Evolutionary conservation across 2,797 vertebrate species (phyloP), one percentile per base, ranked within the genome.

Genomic region (Sphaeramia orbicularis): DNA sequence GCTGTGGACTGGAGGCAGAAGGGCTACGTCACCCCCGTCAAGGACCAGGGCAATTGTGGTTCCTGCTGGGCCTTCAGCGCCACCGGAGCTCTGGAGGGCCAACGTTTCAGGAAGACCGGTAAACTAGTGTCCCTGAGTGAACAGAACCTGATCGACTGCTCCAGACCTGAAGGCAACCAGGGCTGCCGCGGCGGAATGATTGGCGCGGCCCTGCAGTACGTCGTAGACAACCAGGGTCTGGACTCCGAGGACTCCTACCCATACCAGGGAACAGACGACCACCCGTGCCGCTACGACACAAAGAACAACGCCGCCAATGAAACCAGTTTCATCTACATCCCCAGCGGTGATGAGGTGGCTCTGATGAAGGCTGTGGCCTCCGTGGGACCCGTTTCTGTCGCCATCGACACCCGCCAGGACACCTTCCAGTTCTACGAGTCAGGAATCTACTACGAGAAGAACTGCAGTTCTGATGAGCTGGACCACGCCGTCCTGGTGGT

Each of bases 401-500:
- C 96, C 56, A 95, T 97, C 51, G 96, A 98, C 69, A 95, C 96
- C 4, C 86, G 93, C 0, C 95, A 97, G 14, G 55, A 85, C 15
- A 97, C 97, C 1, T 98, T 98, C 91, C 95, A 95, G 91, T 97
- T 98, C 54, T 98, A 96, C 84, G 87, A 95, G 4, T 93, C 94
- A 99, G 97, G 97, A 58, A 94, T 99, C 85, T 99, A 99, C 86
- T 96, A 85, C 14, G 97, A 99, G 14, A 92, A 94, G 21, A 81
- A 95, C 0, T 99, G 97, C 90, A 98, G 96, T 90, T 98, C 96
- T 18, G 84, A 95, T 68, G 91, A 96, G 4, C 83, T 99, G 18
- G 96, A 98, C 90, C 97, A 99, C 37, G 97, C 96, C 0, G 96
- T 99, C 56, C 92, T 99, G 64, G 93, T 93, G 24, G 96, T 98